Base-by-base conservation (phyloP, 1,140 invertebrate species). In the Heliconius eleuchia region DNA sequence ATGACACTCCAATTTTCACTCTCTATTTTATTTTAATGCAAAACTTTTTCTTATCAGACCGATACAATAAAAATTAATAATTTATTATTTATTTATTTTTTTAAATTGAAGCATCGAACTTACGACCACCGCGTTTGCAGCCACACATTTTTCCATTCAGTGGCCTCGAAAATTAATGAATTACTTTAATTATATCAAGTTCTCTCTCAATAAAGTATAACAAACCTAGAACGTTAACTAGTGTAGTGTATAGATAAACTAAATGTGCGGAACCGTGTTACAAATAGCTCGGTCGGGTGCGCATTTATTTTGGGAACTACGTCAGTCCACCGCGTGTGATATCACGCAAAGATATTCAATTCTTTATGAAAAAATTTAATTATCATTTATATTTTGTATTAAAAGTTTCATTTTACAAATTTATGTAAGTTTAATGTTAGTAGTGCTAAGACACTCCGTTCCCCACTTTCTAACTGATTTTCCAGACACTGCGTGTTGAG, bases 221-320 rank as follows among this genome's bases (percentile, higher is more conserved):
- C 57, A 23, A 23, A 46, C 8, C 23, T 66, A 30, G 23, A 57
- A 23, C 19, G 11, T 16, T n/a, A 23, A 16, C 23, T 13, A 8
- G 3, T 4, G 23, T 30, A 66, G 11, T 66, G 19, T 60, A 23
- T 60, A 66, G 23, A 66, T 30, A 66, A 52, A 23, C 19, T 23
- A 9, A 23, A 23, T 23, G 55, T 23, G 55, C 55, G 55, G 55
- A 57, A 57, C 55, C 11, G 60, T 2, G 60, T 66, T 66, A 66
- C 60, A 66, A 66, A 66, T 66, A 66, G 60, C 60, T 66, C 23
- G 27, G 60, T 66, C 23, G 60, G 60, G 27, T 9, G 60, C n/a
- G 23, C n/a, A 27, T 66, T 66, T 66, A 66, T 66, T 66, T 66
- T 66, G 60, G 60, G 60, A 66, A 6, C 60, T 9, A 27, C 60